Evolutionary conservation across 2,113 vertebrate species (phyloP).

Genomic region (Lamprotornis superbus): DNA sequence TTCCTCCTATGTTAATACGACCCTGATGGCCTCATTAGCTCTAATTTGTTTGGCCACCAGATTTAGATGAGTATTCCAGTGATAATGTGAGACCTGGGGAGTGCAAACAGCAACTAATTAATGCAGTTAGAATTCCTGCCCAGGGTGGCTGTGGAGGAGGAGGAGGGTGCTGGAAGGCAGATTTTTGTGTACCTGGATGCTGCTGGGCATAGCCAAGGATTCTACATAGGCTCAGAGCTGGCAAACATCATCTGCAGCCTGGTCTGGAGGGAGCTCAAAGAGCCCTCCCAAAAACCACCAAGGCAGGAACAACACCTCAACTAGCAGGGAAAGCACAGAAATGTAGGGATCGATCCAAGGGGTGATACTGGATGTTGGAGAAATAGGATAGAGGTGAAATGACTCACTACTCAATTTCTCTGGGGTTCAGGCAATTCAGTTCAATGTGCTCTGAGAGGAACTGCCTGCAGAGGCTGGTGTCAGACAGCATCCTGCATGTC

Average conservation of each 20-base stretch:
- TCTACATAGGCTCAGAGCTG: neutral
- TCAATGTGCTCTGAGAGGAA: neutral
- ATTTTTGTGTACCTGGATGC: neutral
- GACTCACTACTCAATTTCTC: neutral
- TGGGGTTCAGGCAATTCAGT: neutral
- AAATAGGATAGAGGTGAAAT: neutral
- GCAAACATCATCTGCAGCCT: neutral
- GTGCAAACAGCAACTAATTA: constrained; percentile 58
- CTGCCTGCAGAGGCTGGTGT: neutral
- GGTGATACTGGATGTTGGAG: neutral
- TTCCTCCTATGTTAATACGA: neutral
- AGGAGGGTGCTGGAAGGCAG: neutral
- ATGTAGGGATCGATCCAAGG: accelerated
- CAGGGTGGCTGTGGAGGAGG: neutral
- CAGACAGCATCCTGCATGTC: neutral
- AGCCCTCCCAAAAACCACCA: neutral
- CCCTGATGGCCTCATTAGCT: constrained; percentile 65
- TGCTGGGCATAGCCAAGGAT: neutral
- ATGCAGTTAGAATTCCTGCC: neutral
- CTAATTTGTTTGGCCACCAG: constrained; percentile 67
- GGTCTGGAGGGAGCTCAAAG: neutral
- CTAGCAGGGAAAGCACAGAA: neutral
- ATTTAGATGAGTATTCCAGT: constrained; percentile 44
- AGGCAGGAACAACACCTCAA: accelerated
- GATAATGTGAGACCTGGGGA: neutral